Percentiles rank a stretch among this genome's conserved stretches.
These are phyloP conservation scores for Branchinecta sandiegonensis DNA, from an alignment of 2,888 invertebrate genomes.

Conservation along the genomic window DNA sequence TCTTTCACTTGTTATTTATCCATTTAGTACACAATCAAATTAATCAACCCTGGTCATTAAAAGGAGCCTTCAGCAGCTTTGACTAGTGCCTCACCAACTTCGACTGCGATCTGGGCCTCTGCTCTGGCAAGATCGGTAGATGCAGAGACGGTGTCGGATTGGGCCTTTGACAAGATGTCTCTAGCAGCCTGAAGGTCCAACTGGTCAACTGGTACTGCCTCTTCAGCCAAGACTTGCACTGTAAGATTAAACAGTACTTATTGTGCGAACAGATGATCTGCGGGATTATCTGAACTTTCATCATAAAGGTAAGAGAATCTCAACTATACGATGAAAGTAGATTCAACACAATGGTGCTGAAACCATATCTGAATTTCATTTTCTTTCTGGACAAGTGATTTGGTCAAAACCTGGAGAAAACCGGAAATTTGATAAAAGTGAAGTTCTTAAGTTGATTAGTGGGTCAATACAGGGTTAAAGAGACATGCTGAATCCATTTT, in stretches of 20 bases:
- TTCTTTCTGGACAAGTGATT: too few species aligned
- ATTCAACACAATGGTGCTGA: too few species aligned
- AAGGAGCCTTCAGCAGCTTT: conserved; percentile 47
- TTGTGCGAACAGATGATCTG: too few species aligned
- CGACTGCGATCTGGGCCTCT: conserved; percentile 81
- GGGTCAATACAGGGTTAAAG: too few species aligned
- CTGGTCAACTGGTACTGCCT: conserved; percentile 71
- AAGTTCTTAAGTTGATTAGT: too few species aligned
- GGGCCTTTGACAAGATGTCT: conserved; percentile 67
- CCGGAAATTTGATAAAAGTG: too few species aligned
- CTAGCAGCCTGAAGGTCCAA: conserved; percentile 65
- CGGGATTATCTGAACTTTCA: too few species aligned
- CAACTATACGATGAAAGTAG: too few species aligned
- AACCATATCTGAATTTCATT: too few species aligned
- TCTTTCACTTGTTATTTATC: conserved; percentile 18
- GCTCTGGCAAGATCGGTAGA: conserved; percentile 60
- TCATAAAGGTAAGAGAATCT: too few species aligned
- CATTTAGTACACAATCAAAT: neutral
- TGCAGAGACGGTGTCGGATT: conserved; percentile 65
- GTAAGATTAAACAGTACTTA: conserved; percentile 20
- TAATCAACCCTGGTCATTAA: neutral
- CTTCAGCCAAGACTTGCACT: conserved; percentile 82
- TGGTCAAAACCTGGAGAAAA: too few species aligned
- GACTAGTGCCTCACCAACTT: conserved; percentile 84
- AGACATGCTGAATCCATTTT: too few species aligned